A percentile compares a stretch with the other conserved stretches of the same genome.
Evolutionary conservation across 2,888 invertebrate species (phyloP).

Genomic region (Lepidocyrtinus sp.): DNA sequence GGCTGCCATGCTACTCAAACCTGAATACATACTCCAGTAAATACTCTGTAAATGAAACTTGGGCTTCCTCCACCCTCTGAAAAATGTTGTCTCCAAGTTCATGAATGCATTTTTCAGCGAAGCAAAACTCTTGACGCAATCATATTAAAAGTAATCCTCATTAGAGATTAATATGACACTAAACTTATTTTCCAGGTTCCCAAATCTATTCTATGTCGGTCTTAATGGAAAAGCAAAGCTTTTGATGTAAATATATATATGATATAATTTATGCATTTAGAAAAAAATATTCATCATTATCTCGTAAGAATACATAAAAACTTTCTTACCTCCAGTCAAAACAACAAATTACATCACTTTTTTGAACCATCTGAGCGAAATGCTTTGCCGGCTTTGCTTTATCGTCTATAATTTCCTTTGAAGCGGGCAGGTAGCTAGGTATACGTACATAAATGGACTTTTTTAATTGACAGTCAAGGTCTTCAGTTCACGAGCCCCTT

Average conservation of each 20-base stretch:
- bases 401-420: neutral
- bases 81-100: too few species aligned
- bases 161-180: neutral
- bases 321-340: neutral
- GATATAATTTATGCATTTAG: too few species aligned
- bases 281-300: neutral
- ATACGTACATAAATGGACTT: constrained; percentile 30
- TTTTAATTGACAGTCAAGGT: constrained; percentile 43
- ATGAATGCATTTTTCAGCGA: too few species aligned
- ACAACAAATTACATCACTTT: neutral
- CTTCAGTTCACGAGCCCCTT: constrained; percentile 39
- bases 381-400: neutral
- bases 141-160: neutral
- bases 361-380: neutral
- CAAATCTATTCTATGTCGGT: too few species aligned
- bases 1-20: neutral
- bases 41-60: too few species aligned
- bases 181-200: neutral
- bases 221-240: too few species aligned
- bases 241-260: neutral
- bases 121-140: neutral
- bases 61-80: too few species aligned
- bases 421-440: neutral
- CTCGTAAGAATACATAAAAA: neutral
- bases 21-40: too few species aligned